Evolutionary conservation across 2,113 vertebrate species (phyloP), one percentile per base, ranked within the genome.

Genomic region (Alosa alosa): DNA sequence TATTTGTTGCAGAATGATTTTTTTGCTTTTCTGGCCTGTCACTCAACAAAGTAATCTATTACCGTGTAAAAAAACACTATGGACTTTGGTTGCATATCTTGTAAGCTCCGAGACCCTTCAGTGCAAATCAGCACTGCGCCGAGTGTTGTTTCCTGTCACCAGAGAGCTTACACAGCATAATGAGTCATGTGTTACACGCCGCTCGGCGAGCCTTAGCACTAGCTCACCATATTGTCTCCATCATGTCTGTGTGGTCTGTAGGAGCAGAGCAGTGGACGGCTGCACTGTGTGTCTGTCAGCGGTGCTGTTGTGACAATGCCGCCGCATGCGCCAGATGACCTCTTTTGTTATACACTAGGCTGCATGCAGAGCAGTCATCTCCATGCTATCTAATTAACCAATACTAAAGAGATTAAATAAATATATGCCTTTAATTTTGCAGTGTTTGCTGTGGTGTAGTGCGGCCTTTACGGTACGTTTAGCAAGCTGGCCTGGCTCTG

Each of bases 171-270:
- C n/a, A 49, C 87, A 72, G 57, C 64, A 44, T 11, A 44, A 85
- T 78, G 57, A 25, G 22, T 49, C 25, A 47, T 81, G 82, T 52
- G 64, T 15, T 36, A 36, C 25, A 72, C 64, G 25, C 7, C 20
- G 31, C 64, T 72, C 64, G 13, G 25, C 81, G 0, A 6, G 86
- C 81, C 86, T 90, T 90, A 90, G 85, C 39, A 46, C 60, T 1
- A n/a, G 60, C 60, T 25, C 60, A 25, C 60, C 60, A 68, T 68
- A n/a, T 25, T 68, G 60, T 25, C 60, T 68, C 60, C 20, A 5
- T 68, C 60, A 68, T 10, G n/a, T 36, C 25, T 31, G 25, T 31
- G 10, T 72, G 64, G 64, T 72, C 25, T 36, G 0, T 15, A 36
- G 25, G 64, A 36, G 25, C 64, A 9, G 11, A 36, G 25, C 64